phyloP scores from a whole-genome alignment of 1,140 invertebrate species.

The Cecropterus lyciades region DNA sequence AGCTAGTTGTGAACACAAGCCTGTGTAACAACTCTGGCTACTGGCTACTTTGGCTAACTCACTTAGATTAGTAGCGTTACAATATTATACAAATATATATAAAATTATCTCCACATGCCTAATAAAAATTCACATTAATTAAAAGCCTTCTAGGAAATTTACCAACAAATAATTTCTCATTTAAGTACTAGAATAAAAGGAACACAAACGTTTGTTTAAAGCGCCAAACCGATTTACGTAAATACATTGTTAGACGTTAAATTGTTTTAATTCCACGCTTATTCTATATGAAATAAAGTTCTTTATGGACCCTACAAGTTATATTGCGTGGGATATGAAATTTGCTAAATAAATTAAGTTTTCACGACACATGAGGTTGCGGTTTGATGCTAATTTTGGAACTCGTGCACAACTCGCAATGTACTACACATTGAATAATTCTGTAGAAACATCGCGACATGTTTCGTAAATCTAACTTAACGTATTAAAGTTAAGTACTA shows the following conservation, averaged over 20 bases:
- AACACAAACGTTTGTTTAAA: constrained; percentile 1
- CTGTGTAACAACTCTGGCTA: too few species aligned
- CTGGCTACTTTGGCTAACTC: too few species aligned
- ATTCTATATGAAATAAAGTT: neutral
- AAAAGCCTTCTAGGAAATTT: neutral
- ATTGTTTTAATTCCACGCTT: neutral
- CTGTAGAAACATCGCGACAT: too few species aligned
- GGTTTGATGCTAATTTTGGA: constrained; percentile 2
- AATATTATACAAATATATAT: too few species aligned
- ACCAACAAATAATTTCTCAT: neutral
- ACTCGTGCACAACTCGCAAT: neutral
- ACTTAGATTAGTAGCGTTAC: too few species aligned
- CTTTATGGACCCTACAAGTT: neutral
- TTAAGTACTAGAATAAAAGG: neutral
- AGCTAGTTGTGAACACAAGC: too few species aligned
- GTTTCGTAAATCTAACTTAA: too few species aligned
- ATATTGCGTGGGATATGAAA: neutral
- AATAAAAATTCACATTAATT: too few species aligned
- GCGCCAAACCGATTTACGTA: neutral
- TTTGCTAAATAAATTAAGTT: constrained; percentile 3
- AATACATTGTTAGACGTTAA: neutral
- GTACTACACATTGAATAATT: too few species aligned
- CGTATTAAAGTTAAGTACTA: too few species aligned
- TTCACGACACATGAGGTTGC: constrained; percentile 1
- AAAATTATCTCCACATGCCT: too few species aligned